A percentile compares a stretch with the other conserved stretches of the same genome.
phyloP scores from a whole-genome alignment of 2,797 vertebrate species.

The Triplophysa yarkandensis region DNA sequence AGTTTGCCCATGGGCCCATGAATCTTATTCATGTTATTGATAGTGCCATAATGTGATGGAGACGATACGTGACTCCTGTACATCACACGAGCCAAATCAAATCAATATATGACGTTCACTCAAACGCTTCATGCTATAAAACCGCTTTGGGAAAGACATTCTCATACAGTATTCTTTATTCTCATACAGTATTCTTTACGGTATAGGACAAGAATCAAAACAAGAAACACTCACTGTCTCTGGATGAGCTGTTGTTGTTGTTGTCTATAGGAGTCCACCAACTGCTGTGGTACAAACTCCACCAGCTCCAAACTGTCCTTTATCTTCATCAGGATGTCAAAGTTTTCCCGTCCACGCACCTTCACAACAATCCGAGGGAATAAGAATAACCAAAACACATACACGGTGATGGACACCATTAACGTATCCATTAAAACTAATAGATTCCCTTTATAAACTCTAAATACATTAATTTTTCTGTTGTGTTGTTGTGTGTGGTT shows the following conservation, averaged over 20 bases:
- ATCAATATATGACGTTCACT: neutral
- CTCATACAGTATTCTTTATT: neutral
- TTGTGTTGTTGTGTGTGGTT: no score
- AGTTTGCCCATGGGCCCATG: conserved; percentile 83
- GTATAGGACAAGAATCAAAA: no score
- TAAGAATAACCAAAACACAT: conserved; percentile 20
- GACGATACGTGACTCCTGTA: conserved; percentile 83
- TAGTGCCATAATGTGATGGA: conserved; percentile 80
- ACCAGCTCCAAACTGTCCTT: conserved; percentile 96
- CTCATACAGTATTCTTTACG: neutral
- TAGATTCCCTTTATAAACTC: no score
- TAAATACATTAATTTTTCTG: no score
- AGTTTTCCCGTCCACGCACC: conserved; percentile 96
- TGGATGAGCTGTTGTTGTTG: conserved; percentile 95
- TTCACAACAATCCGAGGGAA: conserved; percentile 59
- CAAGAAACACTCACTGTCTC: conserved; percentile 85
- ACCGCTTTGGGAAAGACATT: no score
- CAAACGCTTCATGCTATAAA: no score
- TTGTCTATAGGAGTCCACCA: conserved; percentile 95
- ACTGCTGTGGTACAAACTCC: conserved; percentile 92
- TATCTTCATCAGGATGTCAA: conserved; percentile 96
- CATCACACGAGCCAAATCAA: conserved; percentile 18
- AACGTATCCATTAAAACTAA: no score
- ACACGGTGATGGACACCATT: no score
- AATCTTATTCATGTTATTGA: conserved; percentile 89